Conservation (phyloP, 2,888 invertebrate genomes). For the Ornithoptera priamus region DNA sequence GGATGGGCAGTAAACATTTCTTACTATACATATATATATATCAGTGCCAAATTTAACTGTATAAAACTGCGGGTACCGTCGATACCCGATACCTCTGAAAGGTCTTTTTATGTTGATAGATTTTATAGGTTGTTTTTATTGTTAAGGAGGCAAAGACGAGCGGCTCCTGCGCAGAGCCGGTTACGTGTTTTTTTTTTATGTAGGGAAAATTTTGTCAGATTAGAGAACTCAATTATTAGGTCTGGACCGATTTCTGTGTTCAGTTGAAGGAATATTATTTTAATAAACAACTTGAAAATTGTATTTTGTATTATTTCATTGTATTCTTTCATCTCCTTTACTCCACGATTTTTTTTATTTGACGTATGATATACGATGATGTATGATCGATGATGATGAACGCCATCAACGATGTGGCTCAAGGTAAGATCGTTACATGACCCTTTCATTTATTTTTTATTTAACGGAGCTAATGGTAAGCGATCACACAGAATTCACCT, state of each 20-base stretch:
- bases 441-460: too few relatives aligned
- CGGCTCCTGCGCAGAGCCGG: slow-evolving; percentile 47
- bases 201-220: slow-evolving; percentile 70
- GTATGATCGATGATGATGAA: too few relatives aligned
- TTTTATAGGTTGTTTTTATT: slow-evolving; percentile 80
- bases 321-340: neutral
- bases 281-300: slow-evolving; percentile 79
- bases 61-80: slow-evolving; percentile 42
- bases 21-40: slow-evolving; percentile 39
- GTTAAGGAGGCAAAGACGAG: slow-evolving; percentile 74
- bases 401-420: too few relatives aligned
- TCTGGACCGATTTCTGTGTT: slow-evolving; percentile 77
- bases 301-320: slow-evolving; percentile 54
- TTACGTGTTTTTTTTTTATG: slow-evolving; percentile 56
- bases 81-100: slow-evolving; percentile 56
- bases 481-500: too few relatives aligned
- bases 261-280: slow-evolving; percentile 80
- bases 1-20: slow-evolving; percentile 47
- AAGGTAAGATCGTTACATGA: too few relatives aligned
- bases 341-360: too few relatives aligned
- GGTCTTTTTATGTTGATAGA: slow-evolving; percentile 73
- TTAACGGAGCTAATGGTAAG: too few relatives aligned
- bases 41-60: slow-evolving; percentile 74
- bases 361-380: too few relatives aligned
- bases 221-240: slow-evolving; percentile 76